Base-by-base conservation (phyloP, 2,888 invertebrate species). In the Lasioglossum zephyrum region DNA sequence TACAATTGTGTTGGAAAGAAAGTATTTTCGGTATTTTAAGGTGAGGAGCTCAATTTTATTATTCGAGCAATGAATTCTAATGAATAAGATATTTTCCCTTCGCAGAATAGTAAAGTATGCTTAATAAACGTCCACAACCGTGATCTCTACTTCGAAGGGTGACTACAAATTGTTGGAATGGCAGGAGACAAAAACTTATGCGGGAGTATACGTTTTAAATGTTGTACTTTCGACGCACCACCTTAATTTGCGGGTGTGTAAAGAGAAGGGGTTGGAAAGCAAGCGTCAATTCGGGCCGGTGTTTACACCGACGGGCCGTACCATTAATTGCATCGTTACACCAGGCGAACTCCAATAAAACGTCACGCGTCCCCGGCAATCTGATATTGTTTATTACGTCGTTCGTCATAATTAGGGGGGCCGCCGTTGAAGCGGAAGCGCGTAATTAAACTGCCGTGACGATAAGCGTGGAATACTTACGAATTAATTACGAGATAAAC, bases 291-390 rank as follows among this genome's bases (percentile, higher is more conserved):
- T 89, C 73, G 75, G 39, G 63, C 73, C 31, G 22, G 74, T 79
- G 82, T 84, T 82, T 87, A 73, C 87, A 75, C 76, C 80, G 57
- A 31, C 31, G 31, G 78, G 79, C 79, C 82, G 76, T 75, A 66
- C 63, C 84, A 79, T 87, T 90, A 90, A 89, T 87, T 83, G 86
- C 87, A 72, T 70, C 86, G 84, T 90, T 83, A 82, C 83, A 63
- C 9, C 47, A 26, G 57, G 47, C 78, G 47, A 78, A 78, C 73
- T 78, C 81, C 81, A 86, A 87, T 90, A 85, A 89, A 91, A 89
- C 77, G 83, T 85, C 77, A 81, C 72, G 77, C 81, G 84, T 84
- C 75, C 76, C 74, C 73, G 72, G 74, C 84, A 78, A 88, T 87
- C 84, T 82, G 85, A 90, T 85, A 81, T 76, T 81, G 84, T 90